phyloP scores from a whole-genome alignment of 2,113 vertebrate species.

The Pachyramphus minor region DNA sequence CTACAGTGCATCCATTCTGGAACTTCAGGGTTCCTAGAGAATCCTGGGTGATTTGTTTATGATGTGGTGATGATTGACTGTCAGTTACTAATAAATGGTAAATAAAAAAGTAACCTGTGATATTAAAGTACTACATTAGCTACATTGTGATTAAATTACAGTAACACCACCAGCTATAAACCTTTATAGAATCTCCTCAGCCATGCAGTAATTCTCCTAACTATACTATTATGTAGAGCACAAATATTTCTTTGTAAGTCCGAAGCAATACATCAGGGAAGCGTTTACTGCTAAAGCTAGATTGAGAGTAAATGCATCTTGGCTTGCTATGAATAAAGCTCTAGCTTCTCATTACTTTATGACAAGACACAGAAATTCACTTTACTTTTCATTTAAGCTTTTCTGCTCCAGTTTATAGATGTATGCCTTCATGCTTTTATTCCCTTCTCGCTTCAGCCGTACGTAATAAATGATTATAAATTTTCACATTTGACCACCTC shows the following conservation, averaged over 20 bases:
- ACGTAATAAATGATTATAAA: constrained; percentile 95
- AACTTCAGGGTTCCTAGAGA: constrained; percentile 65
- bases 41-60: constrained; percentile 76
- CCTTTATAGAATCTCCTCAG: constrained; percentile 80
- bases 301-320: constrained; percentile 83
- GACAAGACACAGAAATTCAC: constrained; percentile 89
- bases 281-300: constrained; percentile 79
- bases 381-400: constrained; percentile 90
- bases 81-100: constrained; percentile 81
- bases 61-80: constrained; percentile 81
- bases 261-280: constrained; percentile 81
- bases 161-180: constrained; percentile 79
- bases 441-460: constrained; percentile 79
- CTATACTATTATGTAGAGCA: constrained; percentile 83
- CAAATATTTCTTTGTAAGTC: constrained; percentile 88
- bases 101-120: constrained; percentile 79
- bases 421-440: constrained; percentile 87
- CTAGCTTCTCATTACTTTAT: constrained; percentile 87
- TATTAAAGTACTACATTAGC: constrained; percentile 81
- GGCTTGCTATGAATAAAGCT: constrained; percentile 82
- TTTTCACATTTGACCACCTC: constrained; percentile 89
- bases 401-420: constrained; percentile 83
- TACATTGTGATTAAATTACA: constrained; percentile 83
- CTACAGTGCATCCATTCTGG: constrained; percentile 8
- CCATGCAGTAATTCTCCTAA: constrained; percentile 81